phyloP scores from a whole-genome alignment of 2,888 invertebrate genomes.

The Siphonodentalium dalli region DNA sequence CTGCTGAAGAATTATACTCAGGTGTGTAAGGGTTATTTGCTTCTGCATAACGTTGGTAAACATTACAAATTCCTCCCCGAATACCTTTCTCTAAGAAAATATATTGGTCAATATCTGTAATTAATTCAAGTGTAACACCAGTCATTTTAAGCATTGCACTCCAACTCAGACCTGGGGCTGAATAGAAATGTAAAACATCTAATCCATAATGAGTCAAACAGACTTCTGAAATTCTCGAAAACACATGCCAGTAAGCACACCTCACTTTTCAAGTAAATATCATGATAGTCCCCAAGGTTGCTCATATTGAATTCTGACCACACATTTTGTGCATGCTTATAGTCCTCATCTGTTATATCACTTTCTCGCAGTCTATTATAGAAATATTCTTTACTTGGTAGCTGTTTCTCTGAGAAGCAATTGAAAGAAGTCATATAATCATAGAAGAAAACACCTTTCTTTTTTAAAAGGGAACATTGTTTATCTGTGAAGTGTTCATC shows the following conservation, averaged over 20 bases:
- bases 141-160: constrained; percentile 17
- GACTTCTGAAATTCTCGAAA: constrained; percentile 8
- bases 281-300: constrained; percentile 11
- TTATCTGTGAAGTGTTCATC: neutral
- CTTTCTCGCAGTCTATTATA: constrained; percentile 23
- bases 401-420: neutral
- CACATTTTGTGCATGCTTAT: constrained; percentile 10
- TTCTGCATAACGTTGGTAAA: constrained; percentile 3
- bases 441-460: constrained; percentile 56
- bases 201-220: neutral
- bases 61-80: constrained; percentile 9
- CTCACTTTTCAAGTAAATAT: constrained; percentile 10
- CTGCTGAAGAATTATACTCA: neutral
- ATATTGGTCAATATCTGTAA: neutral
- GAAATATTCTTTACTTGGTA: constrained; percentile 12
- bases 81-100: constrained; percentile 10
- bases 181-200: constrained; percentile 5
- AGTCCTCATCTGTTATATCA: constrained; percentile 25
- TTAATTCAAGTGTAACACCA: neutral
- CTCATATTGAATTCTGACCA: constrained; percentile 1
- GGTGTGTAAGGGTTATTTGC: no score
- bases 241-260: constrained; percentile 5
- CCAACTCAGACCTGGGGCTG: constrained; percentile 14
- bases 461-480: neutral
- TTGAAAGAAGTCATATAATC: constrained; percentile 40